Evolutionary conservation across 2,113 vertebrate species (phyloP).

Genomic region (Himantopus leucocephalus): DNA sequence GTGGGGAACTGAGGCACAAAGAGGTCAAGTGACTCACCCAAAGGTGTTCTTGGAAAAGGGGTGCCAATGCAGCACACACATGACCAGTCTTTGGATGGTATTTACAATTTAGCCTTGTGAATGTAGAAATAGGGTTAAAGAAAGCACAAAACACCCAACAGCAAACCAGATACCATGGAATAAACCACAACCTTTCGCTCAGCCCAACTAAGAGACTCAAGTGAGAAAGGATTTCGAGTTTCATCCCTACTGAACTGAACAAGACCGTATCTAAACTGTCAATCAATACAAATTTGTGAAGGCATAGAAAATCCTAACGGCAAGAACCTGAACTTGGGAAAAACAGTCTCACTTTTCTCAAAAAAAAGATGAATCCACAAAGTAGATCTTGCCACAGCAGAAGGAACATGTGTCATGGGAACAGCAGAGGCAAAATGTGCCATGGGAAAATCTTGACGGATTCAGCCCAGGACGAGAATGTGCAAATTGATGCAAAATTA

Average conservation of each 20-base stretch:
- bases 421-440: slow-evolving; percentile 57
- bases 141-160: neutral
- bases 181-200: neutral
- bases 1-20: neutral
- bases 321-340: fast-evolving
- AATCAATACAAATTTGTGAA: neutral
- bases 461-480: slow-evolving; percentile 38
- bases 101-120: neutral
- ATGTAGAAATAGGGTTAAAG: neutral
- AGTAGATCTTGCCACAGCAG: slow-evolving; percentile 24
- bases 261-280: neutral
- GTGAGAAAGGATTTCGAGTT: neutral
- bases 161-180: neutral
- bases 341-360: neutral
- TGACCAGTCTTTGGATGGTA: neutral
- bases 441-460: slow-evolving; percentile 9
- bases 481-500: slow-evolving; percentile 59
- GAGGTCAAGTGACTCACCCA: neutral
- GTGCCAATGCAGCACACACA: neutral
- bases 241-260: neutral
- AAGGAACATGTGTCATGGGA: slow-evolving; percentile 40
- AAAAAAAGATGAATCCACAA: neutral
- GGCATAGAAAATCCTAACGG: neutral
- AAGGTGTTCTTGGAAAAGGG: neutral
- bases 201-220: neutral